Percentiles rank a stretch among this genome's conserved stretches.
Evolutionary conservation across 2,113 vertebrate genomes (phyloP).

Genomic region (Reinhardtius hippoglossoides): DNA sequence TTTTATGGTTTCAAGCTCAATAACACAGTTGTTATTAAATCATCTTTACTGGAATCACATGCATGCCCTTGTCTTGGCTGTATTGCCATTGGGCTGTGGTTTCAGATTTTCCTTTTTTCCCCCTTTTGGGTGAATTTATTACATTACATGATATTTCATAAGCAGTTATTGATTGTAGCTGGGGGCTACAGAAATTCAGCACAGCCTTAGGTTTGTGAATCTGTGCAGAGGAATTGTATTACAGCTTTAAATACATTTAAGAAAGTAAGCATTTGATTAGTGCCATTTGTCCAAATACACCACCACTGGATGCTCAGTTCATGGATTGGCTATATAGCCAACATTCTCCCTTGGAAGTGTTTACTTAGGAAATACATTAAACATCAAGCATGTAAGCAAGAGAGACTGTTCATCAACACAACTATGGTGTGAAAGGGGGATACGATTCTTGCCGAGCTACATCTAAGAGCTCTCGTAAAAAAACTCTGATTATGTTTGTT

Average conservation of each 20-base stretch:
- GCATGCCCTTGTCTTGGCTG: slow-evolving; percentile 36
- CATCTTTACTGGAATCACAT: slow-evolving; percentile 59
- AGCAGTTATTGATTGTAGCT: slow-evolving; percentile 60
- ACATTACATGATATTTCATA: slow-evolving; percentile 68
- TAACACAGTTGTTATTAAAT: slow-evolving; percentile 69
- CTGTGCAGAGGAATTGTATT: slow-evolving; percentile 17
- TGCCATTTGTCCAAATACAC: slow-evolving; percentile 21
- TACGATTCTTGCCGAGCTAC: slow-evolving; percentile 46
- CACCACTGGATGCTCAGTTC: slow-evolving; percentile 43
- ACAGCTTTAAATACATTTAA: slow-evolving; percentile 12
- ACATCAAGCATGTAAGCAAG: slow-evolving; percentile 52
- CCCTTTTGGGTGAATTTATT: slow-evolving; percentile 55
- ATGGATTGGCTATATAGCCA: slow-evolving; percentile 15
- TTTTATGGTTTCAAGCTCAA: slow-evolving; percentile 71
- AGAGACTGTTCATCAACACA: slow-evolving; percentile 49
- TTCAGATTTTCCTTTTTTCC: slow-evolving; percentile 18
- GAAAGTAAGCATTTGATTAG: neutral
- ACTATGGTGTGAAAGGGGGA: slow-evolving; percentile 50
- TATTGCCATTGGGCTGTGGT: slow-evolving; percentile 28
- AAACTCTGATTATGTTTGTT: slow-evolving; percentile 63
- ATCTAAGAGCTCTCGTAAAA: slow-evolving; percentile 49
- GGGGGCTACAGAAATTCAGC: slow-evolving; percentile 25
- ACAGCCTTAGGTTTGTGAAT: slow-evolving; percentile 27
- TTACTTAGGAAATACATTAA: slow-evolving; percentile 54
- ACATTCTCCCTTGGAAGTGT: slow-evolving; percentile 53